Conservation (phyloP, 2,113 vertebrate species). For the Cathartes aura region DNA sequence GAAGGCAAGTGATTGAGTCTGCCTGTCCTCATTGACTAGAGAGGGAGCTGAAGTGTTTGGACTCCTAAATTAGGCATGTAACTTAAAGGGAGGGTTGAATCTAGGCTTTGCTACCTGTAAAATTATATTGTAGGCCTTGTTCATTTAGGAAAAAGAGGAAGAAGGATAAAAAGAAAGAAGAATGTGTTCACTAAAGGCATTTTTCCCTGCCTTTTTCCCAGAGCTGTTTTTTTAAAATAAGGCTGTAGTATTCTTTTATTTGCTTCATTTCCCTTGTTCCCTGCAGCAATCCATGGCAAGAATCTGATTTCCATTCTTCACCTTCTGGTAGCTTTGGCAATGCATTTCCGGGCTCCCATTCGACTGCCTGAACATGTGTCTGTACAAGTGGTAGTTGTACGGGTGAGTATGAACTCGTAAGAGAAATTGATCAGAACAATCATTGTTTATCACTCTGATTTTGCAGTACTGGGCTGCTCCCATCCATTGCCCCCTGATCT, state of each 20-base stretch:
- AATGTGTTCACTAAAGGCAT: neutral
- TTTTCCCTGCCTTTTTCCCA: neutral
- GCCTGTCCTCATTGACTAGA: neutral
- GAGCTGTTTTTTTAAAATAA: neutral
- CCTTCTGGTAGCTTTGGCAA: conserved; percentile 89
- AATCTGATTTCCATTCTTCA: conserved; percentile 91
- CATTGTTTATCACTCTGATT: neutral
- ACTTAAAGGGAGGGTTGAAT: neutral
- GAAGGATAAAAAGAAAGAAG: neutral
- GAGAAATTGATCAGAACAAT: neutral
- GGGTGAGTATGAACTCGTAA: conserved; percentile 75
- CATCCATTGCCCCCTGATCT: fast-evolving
- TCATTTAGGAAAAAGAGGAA: neutral
- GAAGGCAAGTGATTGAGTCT: neutral
- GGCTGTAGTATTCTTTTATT: neutral
- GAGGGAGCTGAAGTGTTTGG: neutral
- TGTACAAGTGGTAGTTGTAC: conserved; percentile 90
- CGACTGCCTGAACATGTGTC: conserved; percentile 92
- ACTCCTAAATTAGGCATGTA: neutral
- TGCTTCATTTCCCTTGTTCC: neutral
- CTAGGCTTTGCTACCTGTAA: neutral
- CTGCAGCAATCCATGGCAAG: conserved; percentile 91
- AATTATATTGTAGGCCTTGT: neutral
- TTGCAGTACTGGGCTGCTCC: neutral
- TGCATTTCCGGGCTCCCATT: conserved; percentile 92